Percentiles rank a stretch among this genome's conserved stretches.
These are phyloP conservation scores for Gavialis gangeticus DNA, from an alignment of 2,113 vertebrate genomes.

Conservation along the genomic window DNA sequence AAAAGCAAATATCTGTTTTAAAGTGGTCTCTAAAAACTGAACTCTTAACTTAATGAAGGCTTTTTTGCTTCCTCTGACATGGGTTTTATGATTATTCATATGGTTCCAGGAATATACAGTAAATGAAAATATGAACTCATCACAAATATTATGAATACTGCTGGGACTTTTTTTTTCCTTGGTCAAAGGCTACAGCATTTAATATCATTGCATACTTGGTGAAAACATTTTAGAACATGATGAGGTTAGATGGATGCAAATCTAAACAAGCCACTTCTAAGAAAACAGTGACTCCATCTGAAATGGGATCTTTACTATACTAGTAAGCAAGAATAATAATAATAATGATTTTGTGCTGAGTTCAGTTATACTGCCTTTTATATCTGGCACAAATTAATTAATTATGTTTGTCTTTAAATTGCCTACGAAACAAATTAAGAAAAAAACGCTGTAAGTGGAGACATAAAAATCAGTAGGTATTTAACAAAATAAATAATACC, in stretches of 20 bases:
- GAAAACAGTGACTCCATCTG: not conserved
- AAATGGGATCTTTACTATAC: not conserved
- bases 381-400: not conserved
- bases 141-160: not conserved
- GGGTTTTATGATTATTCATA: not conserved
- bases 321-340: not conserved
- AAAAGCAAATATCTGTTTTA: fast-evolving
- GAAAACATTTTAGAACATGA: not conserved
- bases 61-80: fast-evolving
- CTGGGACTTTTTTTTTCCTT: not conserved
- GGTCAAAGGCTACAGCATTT: not conserved
- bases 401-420: not conserved
- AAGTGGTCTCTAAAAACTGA: not conserved
- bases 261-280: not conserved
- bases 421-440: fast-evolving
- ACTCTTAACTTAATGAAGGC: not conserved
- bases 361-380: not conserved
- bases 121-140: fast-evolving
- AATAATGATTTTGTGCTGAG: not conserved
- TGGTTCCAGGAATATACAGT: not conserved
- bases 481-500: not conserved
- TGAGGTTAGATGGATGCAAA: not conserved
- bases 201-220: not conserved
- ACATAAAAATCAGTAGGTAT: not conserved
- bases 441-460: not conserved